Evolutionary conservation across 1,140 invertebrate species (phyloP).

Genomic region (Nylanderia fulva): DNA sequence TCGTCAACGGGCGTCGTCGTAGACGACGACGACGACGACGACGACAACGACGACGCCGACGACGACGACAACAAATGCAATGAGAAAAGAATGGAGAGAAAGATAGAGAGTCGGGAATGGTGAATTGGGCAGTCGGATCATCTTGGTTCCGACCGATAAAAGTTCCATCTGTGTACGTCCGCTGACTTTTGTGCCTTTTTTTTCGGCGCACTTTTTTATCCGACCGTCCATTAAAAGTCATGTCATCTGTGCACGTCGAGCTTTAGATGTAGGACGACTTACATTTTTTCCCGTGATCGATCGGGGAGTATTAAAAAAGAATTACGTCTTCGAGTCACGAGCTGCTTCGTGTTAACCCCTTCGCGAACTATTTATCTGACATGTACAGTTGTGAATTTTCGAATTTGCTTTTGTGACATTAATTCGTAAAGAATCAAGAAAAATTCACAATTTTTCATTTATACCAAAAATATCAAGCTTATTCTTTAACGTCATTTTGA

Average conservation of each 20-base stretch:
- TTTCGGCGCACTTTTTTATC: conserved; percentile 24
- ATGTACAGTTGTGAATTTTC: conserved; percentile 16
- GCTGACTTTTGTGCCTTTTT: conserved; percentile 26
- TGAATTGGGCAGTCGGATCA: conserved; percentile 56
- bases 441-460: conserved; percentile 18
- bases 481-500: neutral
- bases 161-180: conserved; percentile 46
- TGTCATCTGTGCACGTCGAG: conserved; percentile 30
- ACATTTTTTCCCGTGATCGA: conserved; percentile 37
- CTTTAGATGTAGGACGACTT: conserved; percentile 32
- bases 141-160: conserved; percentile 57
- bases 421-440: neutral
- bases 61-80: conserved; percentile 28
- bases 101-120: conserved; percentile 8
- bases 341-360: conserved; percentile 20
- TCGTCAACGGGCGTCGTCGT: conserved; percentile 53
- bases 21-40: conserved; percentile 17
- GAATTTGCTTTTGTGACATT: neutral
- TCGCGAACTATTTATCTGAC: conserved; percentile 32
- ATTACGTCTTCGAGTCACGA: conserved; percentile 54
- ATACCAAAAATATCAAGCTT: neutral
- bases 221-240: conserved; percentile 61
- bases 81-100: conserved; percentile 37
- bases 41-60: neutral
- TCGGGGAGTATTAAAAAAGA: conserved; percentile 44